phyloP scores from a whole-genome alignment of 2,888 invertebrate species.

The Eulithis testata region DNA sequence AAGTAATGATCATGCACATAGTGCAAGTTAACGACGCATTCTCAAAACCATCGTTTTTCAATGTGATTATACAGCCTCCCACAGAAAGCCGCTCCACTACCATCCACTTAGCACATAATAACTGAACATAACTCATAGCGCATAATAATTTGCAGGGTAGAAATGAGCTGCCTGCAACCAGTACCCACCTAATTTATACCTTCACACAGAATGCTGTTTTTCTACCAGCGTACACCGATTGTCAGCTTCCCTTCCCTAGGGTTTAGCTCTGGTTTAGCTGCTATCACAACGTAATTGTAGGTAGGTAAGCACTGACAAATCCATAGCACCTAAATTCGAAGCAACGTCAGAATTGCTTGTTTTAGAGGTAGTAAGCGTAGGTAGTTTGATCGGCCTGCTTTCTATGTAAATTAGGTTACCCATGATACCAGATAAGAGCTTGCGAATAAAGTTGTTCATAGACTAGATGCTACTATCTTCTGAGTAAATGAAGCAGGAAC shows the following conservation, averaged over 20 bases:
- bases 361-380: not conserved
- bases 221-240: not conserved
- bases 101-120: constrained; percentile 49
- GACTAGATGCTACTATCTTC: constrained; percentile 16
- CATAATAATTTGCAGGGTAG: constrained; percentile 53
- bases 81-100: constrained; percentile 41
- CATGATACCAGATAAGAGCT: not conserved
- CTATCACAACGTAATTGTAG: no score
- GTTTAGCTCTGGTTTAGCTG: no score
- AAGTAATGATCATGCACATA: constrained; percentile 20
- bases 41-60: constrained; percentile 48
- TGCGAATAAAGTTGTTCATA: constrained; percentile 18
- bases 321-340: no score
- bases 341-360: no score
- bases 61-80: constrained; percentile 51
- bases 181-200: not conserved
- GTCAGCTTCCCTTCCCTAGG: no score
- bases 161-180: constrained; percentile 39
- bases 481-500: constrained; percentile 16
- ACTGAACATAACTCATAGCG: constrained; percentile 51
- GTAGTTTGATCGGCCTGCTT: not conserved
- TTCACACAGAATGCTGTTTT: not conserved
- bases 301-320: no score
- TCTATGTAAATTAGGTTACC: constrained; percentile 9
- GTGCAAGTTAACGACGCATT: constrained; percentile 30